Evolutionary conservation across 2,113 vertebrate species (phyloP).

Genomic region (Danionella cerebrum): DNA sequence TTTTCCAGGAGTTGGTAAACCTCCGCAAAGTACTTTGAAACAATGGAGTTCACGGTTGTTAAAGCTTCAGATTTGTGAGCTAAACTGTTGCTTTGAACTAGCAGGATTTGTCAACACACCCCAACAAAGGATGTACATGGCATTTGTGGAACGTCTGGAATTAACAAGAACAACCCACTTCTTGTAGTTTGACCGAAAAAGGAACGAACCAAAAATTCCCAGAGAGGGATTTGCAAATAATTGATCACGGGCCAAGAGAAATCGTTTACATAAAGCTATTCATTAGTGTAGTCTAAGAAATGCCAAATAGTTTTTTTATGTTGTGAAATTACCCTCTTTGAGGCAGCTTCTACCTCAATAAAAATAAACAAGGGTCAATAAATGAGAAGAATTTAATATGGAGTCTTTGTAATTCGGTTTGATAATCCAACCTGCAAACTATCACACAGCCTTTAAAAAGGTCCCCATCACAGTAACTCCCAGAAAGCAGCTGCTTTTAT

Average conservation of each 20-base stretch:
- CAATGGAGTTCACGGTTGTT: not conserved
- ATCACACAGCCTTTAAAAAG: no score
- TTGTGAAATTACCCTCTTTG: not conserved
- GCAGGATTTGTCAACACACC: not conserved
- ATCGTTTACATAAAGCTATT: slow-evolving; percentile 9
- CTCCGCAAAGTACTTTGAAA: no score
- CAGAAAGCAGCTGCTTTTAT: no score
- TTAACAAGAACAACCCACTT: not conserved
- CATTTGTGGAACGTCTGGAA: not conserved
- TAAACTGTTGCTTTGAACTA: not conserved
- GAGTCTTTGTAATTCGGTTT: no score
- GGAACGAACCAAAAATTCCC: not conserved
- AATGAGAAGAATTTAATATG: no score
- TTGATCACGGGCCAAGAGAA: slow-evolving; percentile 4
- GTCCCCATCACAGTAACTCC: no score
- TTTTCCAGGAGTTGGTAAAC: no score
- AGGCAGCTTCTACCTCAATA: not conserved
- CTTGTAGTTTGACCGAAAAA: not conserved
- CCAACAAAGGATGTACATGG: not conserved
- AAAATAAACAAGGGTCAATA: not conserved
- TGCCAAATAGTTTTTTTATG: not conserved
- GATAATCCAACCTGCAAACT: no score
- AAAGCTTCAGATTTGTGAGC: not conserved
- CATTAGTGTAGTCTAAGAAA: not conserved
- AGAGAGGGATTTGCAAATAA: not conserved